phyloP scores from a whole-genome alignment of 2,888 invertebrate genomes.

The Lasioglossum lativentre region DNA sequence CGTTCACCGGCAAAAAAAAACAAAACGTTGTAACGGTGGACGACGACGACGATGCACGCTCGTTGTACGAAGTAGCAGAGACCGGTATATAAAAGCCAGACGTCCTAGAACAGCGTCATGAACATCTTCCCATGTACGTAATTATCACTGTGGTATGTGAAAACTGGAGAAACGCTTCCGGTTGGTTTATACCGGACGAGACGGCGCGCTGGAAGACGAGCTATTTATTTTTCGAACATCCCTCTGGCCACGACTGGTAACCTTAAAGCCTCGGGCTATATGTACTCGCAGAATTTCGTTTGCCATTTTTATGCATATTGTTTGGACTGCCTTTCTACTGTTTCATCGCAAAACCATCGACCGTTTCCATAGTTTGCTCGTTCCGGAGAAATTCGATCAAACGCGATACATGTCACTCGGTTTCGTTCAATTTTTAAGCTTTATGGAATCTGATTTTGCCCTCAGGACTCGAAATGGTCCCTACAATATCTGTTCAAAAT shows the following conservation, averaged over 20 bases:
- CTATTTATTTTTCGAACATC: conserved; percentile 40
- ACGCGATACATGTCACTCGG: too few relatives aligned
- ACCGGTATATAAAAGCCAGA: conserved; percentile 37
- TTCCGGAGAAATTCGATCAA: neutral
- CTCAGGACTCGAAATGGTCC: too few relatives aligned
- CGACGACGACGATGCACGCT: neutral
- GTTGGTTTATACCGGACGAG: conserved; percentile 65
- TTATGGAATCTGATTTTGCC: too few relatives aligned
- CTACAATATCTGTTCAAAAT: too few relatives aligned
- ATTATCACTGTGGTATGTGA: conserved; percentile 82
- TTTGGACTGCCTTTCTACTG: neutral
- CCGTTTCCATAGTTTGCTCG: neutral
- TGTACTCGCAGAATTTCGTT: neutral
- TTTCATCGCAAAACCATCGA: neutral
- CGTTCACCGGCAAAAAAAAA: neutral
- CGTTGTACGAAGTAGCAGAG: conserved; percentile 6
- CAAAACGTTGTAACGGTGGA: conserved; percentile 4
- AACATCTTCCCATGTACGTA: conserved; percentile 79
- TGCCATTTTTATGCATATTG: neutral
- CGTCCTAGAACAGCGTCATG: conserved; percentile 59
- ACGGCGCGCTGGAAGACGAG: conserved; percentile 15
- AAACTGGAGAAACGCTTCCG: conserved; percentile 83
- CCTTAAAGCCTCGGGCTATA: neutral
- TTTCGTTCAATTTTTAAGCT: too few relatives aligned
- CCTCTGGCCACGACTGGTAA: neutral